Conservation (phyloP, 2,797 vertebrate genomes). For the Rhabdophis nuchalis region DNA sequence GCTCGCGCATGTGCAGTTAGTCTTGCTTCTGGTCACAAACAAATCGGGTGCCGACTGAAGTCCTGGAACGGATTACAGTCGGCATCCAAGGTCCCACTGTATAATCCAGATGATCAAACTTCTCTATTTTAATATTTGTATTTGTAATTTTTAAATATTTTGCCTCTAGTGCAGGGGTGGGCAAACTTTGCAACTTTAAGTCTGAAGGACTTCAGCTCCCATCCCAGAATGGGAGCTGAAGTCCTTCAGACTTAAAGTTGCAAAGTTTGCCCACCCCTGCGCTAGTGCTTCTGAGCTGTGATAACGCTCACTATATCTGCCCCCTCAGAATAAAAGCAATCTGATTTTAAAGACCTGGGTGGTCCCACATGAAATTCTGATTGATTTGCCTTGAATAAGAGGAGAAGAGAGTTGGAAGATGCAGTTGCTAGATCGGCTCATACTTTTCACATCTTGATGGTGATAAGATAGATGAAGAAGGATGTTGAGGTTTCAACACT, state of each 20-base stretch:
- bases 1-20: no score
- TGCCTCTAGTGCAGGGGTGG: no score
- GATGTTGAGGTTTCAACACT: slow-evolving; percentile 74
- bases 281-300: not conserved
- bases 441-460: slow-evolving; percentile 39
- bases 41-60: no score
- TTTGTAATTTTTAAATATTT: not conserved
- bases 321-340: not conserved
- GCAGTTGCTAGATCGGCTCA: slow-evolving; percentile 24
- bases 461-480: slow-evolving; percentile 50
- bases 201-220: no score
- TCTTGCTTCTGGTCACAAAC: no score
- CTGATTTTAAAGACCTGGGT: not conserved
- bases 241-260: no score
- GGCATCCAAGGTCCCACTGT: no score
- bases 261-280: no score
- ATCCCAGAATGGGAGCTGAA: no score
- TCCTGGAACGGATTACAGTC: no score
- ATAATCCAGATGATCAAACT: not conserved
- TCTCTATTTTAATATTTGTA: not conserved
- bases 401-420: slow-evolving; percentile 1
- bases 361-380: slow-evolving; percentile 15
- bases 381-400: not conserved
- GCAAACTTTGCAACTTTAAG: no score
- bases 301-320: not conserved